Percentiles rank a stretch among this genome's conserved stretches.
These are phyloP conservation scores for Choristoneura fumiferana DNA, from an alignment of 1,140 invertebrate genomes.

Conservation along the genomic window DNA sequence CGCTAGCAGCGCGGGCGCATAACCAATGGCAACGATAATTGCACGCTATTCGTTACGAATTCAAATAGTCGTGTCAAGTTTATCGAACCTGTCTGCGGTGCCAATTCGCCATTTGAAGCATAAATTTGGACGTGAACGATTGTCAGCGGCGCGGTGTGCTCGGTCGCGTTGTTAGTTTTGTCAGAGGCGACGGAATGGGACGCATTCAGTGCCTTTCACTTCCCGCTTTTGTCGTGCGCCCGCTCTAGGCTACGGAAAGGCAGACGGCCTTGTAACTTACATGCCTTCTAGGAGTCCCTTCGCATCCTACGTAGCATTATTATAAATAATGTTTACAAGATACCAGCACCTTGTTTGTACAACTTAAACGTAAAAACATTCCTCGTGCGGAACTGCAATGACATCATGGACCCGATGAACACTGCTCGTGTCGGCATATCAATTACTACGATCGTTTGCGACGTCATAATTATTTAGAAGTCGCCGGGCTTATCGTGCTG, in stretches of 20 bases:
- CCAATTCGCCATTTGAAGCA: slow-evolving; percentile 27
- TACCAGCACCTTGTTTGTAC: slow-evolving; percentile 18
- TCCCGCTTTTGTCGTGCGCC: slow-evolving; percentile 71
- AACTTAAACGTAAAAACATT: slow-evolving; percentile 19
- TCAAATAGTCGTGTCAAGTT: slow-evolving; percentile 23
- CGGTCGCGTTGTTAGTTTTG: slow-evolving; percentile 13
- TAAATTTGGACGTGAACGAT: slow-evolving; percentile 31
- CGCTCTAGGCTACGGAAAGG: slow-evolving; percentile 66
- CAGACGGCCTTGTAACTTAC: slow-evolving; percentile 68
- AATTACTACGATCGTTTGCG: slow-evolving; percentile 15
- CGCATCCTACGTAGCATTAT: slow-evolving; percentile 44
- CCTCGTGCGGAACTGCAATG: slow-evolving; percentile 28
- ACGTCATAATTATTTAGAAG: slow-evolving; percentile 19
- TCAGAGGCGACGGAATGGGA: slow-evolving; percentile 52
- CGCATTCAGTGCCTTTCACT: slow-evolving; percentile 77
- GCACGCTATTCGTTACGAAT: slow-evolving; percentile 9
- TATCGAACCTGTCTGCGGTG: slow-evolving; percentile 23
- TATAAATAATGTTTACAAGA: background rate
- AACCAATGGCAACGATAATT: slow-evolving; percentile 1
- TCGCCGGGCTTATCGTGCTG: background rate
- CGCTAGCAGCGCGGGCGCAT: background rate
- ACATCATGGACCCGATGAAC: slow-evolving; percentile 28
- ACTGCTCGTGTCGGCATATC: slow-evolving; percentile 12
- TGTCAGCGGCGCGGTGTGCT: slow-evolving; percentile 12
- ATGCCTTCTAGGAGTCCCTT: slow-evolving; percentile 57